Conservation (phyloP, 2,888 invertebrate genomes). For the Gastrophysa polygoni region DNA sequence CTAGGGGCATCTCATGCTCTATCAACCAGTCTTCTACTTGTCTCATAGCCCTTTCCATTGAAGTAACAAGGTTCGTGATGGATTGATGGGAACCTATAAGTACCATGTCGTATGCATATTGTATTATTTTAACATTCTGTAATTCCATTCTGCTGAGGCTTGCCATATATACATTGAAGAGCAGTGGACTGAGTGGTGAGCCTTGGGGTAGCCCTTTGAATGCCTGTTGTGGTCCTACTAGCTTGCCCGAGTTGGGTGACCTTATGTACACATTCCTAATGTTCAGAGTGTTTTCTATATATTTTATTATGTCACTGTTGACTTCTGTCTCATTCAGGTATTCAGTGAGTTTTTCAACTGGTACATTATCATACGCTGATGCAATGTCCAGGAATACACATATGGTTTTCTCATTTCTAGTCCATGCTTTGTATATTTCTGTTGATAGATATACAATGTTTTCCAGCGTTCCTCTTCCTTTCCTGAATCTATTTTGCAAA, state of each 20-base stretch:
- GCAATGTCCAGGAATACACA: not conserved
- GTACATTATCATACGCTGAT: slow-evolving; percentile 14
- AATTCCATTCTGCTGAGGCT: not conserved
- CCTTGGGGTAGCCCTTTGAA: slow-evolving; percentile 2
- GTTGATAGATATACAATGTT: not conserved
- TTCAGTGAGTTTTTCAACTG: not conserved
- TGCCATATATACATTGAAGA: slow-evolving; percentile 18
- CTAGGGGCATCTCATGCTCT: slow-evolving; percentile 12
- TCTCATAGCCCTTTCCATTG: slow-evolving; percentile 14
- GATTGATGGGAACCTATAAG: not conserved
- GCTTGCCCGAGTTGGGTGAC: not conserved
- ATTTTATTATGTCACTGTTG: not conserved
- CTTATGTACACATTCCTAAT: not conserved
- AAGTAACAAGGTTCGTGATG: not conserved
- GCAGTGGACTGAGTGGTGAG: slow-evolving; percentile 17
- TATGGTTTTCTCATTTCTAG: not conserved
- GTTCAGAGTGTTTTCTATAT: not conserved
- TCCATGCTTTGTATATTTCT: not conserved
- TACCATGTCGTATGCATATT: slow-evolving; percentile 22
- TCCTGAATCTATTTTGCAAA: not conserved
- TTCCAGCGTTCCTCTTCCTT: not conserved
- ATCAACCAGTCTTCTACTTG: slow-evolving; percentile 12
- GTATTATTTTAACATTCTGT: slow-evolving; percentile 10
- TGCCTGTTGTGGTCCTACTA: not conserved
- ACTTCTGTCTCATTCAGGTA: not conserved